Base-by-base conservation (phyloP, 1,140 invertebrate species). In the Portunus trituberculatus region DNA sequence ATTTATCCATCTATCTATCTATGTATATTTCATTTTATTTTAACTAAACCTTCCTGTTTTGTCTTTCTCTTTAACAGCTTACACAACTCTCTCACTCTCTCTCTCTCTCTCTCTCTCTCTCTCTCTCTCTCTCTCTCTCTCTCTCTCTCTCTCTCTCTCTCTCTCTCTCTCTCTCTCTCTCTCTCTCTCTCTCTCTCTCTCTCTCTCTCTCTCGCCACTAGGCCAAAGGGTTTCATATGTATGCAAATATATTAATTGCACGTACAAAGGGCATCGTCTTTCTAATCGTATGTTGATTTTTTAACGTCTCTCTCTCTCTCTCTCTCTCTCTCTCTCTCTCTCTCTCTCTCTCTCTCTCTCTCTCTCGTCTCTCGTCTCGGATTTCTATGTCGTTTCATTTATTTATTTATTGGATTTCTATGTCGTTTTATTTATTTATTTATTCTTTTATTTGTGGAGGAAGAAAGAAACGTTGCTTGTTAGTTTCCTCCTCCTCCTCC, bases 201-300 rank as follows among this genome's bases (percentile, higher is more conserved):
- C 67, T 20, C n/a, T 20, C 67, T 20, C 67, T 20, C 67, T 20
- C 67, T 7, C 67, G 0, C 67, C 67, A n/a, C 67, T 76, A n/a
- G 67, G 67, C n/a, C 12, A 76, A 76, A 76, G 67, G 67, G n/a
- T 76, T 76, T 76, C 67, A 76, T 76, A 76, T 76, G 67, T 76
- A 76, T 76, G 67, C 67, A 76, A 76, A 76, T 76, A 20, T 76
- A 76, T 76, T 76, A 76, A 76, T 76, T 76, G 67, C 20, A 25
- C 20, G 67, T 76, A 76, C 67, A 76, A n/a, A 76, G 67, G 67
- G 16, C 20, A 76, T 76, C 67, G 67, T n/a, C 67, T 76, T 12
- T 20, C 67, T 76, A 76, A 76, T 76, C n/a, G 67, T 8, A 76
- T 76, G 67, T 76, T 76, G 67, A 76, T 76, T 76, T 25, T n/a